phyloP scores from a whole-genome alignment of 2,113 vertebrate genomes.

The Conger conger region DNA sequence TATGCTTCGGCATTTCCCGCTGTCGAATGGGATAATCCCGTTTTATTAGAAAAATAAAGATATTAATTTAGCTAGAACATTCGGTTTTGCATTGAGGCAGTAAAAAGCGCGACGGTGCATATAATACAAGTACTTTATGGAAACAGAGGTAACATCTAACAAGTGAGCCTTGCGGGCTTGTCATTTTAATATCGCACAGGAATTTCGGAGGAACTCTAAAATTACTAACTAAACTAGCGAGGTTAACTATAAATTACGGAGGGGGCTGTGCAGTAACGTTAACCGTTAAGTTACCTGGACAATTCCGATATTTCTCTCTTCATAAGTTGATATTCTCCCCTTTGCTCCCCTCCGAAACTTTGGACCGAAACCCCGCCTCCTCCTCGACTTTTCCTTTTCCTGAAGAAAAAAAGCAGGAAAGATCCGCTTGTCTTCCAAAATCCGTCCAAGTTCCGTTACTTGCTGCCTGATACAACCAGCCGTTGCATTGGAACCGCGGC shows the following conservation, averaged over 20 bases:
- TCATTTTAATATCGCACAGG: neutral
- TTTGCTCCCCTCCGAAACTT: neutral
- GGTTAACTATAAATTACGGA: neutral
- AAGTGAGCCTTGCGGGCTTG: neutral
- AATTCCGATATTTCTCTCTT: neutral
- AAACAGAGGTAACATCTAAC: neutral
- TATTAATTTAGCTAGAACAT: neutral
- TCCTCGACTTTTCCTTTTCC: neutral
- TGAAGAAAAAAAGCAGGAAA: neutral
- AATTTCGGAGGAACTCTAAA: neutral
- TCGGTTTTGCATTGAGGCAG: neutral
- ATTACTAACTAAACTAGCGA: neutral
- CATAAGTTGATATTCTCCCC: neutral
- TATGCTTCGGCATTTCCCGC: neutral
- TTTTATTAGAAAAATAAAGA: too few relatives aligned
- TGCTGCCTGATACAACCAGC: neutral
- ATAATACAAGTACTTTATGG: too few relatives aligned
- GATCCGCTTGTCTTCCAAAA: neutral
- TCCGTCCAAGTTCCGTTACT: neutral
- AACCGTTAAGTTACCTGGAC: slow-evolving; percentile 16
- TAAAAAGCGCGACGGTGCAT: too few relatives aligned
- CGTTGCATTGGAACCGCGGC: neutral
- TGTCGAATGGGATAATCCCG: neutral
- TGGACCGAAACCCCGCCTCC: slow-evolving; percentile 24
- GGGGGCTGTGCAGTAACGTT: too few relatives aligned